Evolutionary conservation across 2,888 invertebrate genomes (phyloP).

Genomic region (Siphlonurus alternatus): DNA sequence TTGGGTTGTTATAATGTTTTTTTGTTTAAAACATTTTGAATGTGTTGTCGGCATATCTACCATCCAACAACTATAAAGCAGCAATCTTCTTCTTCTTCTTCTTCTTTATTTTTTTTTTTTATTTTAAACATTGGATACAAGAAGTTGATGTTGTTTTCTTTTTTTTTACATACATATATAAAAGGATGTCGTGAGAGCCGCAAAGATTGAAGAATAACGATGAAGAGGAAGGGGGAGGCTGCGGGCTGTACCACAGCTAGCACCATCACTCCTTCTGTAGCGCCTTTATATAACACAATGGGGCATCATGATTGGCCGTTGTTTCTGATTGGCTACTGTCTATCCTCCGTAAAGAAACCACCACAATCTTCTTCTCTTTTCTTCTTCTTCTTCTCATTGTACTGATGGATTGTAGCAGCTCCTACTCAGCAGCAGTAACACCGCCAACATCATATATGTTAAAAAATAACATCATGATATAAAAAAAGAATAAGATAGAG

Average conservation of each 20-base stretch:
- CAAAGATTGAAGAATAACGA: background rate
- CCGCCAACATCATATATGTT: background rate
- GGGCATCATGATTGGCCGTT: background rate
- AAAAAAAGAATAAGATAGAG: background rate
- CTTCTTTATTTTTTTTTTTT: too few species aligned
- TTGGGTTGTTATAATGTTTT: background rate
- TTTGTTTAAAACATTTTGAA: background rate
- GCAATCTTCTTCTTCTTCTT: too few species aligned
- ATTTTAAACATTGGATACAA: background rate
- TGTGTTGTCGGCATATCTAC: background rate
- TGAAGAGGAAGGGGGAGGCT: background rate
- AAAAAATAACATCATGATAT: background rate
- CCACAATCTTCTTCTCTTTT: too few species aligned
- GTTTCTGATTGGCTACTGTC: background rate
- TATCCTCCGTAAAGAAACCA: background rate
- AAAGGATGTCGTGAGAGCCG: background rate
- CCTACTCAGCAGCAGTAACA: background rate
- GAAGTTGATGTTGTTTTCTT: background rate
- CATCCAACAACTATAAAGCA: background rate
- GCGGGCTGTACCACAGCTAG: background rate
- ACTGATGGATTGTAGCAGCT: background rate
- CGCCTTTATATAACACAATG: background rate
- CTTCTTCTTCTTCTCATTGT: background rate
- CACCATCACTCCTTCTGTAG: background rate
- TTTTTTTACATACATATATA: background rate